Base-by-base conservation (phyloP, 2,113 vertebrate genomes). In the Apteryx mantelli region DNA sequence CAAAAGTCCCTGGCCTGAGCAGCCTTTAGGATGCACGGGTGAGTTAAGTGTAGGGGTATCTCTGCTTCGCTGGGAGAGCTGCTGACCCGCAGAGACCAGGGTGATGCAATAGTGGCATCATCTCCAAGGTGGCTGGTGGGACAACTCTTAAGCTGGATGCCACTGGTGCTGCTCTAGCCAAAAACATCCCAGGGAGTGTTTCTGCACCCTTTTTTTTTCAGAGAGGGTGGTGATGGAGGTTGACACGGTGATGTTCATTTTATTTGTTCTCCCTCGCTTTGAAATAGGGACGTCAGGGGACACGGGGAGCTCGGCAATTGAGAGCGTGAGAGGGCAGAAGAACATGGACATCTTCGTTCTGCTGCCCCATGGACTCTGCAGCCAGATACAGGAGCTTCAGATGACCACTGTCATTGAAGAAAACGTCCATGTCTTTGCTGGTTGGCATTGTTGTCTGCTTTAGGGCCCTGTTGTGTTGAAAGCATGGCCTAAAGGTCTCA, bases 281-380 rank as follows among this genome's bases (percentile, higher is more conserved):
- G 48, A 32, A 83, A 79, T 95, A 99, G 99, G 99, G 26, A 99
- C 99, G 4, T 99, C 99, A 5, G 99, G 99, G 56, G 99, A 99
- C 97, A 99, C 99, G 0, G 99, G 99, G 4, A 98, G 99, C 76
- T 98, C 99, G 0, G 99, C 99, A 61, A 98, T 99, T 1, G 99
- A 99, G 79, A 99, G 99, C 0, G 98, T 98, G 9, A 98, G 98
- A 78, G 99, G 98, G 16, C 96, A 98, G 58, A 91, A 95, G 66
- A 99, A 98, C 0, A 18, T 99, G 93, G 99, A 99, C 65, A 98
- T 99, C 88, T 96, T 99, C 26, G 99, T 99, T 88, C 93, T 99
- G 64, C 98, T 99, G 79, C 99, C 99, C 22, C 97, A 92, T 44
- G 99, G 99, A 25, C 95, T 97, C 75, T 98, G 99, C 95, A 98